Conservation (phyloP, 2,113 vertebrate species). For the Rallus limicola region DNA sequence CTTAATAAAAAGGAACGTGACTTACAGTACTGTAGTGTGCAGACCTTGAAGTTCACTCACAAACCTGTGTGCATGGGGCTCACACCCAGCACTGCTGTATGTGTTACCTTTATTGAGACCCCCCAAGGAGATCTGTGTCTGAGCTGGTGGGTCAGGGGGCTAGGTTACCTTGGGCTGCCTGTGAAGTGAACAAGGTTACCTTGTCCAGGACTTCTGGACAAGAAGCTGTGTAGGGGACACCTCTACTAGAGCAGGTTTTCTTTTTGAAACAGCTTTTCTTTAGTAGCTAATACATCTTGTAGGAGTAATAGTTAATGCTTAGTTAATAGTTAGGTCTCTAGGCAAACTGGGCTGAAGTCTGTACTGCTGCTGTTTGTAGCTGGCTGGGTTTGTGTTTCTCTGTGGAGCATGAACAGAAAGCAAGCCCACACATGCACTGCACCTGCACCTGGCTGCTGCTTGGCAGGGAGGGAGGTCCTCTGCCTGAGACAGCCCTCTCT, state of each 20-base stretch:
- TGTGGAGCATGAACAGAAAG: too few relatives aligned
- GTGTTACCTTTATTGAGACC: background rate
- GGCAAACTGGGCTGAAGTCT: too few relatives aligned
- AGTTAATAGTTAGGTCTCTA: too few relatives aligned
- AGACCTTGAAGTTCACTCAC: background rate
- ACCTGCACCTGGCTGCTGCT: too few relatives aligned
- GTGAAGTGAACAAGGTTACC: background rate
- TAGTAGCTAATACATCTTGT: too few relatives aligned
- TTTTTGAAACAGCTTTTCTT: background rate
- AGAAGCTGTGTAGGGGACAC: background rate
- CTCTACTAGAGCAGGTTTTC: background rate
- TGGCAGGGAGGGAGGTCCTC: too few relatives aligned
- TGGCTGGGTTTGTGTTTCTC: too few relatives aligned
- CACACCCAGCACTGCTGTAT: background rate
- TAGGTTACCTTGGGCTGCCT: background rate
- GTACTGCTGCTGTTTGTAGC: too few relatives aligned
- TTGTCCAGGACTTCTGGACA: background rate
- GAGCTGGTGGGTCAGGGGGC: background rate
- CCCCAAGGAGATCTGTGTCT: background rate
- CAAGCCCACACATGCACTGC: too few relatives aligned
- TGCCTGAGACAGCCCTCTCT: too few relatives aligned
- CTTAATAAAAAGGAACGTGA: background rate
- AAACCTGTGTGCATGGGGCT: rapidly evolving
- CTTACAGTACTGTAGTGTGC: rapidly evolving
- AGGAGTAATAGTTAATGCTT: background rate